Percentiles rank a stretch among this genome's conserved stretches.
phyloP scores from a whole-genome alignment of 2,113 vertebrate genomes.

The Gallinago paraguaiae region DNA sequence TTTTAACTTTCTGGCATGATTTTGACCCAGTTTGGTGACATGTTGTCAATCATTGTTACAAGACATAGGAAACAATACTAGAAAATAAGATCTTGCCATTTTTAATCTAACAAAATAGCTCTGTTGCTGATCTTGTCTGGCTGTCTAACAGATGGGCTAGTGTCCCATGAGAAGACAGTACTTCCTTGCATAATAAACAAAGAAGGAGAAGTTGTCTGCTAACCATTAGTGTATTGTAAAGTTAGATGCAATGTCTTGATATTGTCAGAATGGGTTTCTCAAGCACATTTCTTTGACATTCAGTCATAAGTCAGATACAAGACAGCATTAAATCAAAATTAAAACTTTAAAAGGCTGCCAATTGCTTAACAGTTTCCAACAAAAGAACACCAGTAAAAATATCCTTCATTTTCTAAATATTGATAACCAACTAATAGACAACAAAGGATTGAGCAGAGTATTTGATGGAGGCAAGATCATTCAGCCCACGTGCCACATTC shows the following conservation, averaged over 20 bases:
- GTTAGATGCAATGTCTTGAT: conserved; percentile 50
- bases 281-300: conserved; percentile 54
- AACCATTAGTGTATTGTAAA: conserved; percentile 60
- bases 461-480: not conserved
- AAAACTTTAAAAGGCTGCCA: conserved; percentile 15
- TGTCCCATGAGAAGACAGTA: conserved; percentile 59
- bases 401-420: not conserved
- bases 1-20: not conserved
- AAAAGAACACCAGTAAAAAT: not conserved
- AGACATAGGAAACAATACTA: not conserved
- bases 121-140: conserved; percentile 40
- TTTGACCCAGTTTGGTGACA: not conserved
- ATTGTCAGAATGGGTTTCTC: conserved; percentile 41
- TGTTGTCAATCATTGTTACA: not conserved
- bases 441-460: not conserved
- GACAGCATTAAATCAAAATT: conserved; percentile 47
- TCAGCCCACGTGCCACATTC: not conserved
- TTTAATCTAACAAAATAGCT: conserved; percentile 38
- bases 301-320: conserved; percentile 54
- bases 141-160: conserved; percentile 58
- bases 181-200: conserved; percentile 67
- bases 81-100: conserved; percentile 23
- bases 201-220: conserved; percentile 60
- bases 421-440: not conserved
- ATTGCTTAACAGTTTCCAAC: not conserved